Conservation (phyloP, 2,888 invertebrate species). For the Patella depressa region DNA sequence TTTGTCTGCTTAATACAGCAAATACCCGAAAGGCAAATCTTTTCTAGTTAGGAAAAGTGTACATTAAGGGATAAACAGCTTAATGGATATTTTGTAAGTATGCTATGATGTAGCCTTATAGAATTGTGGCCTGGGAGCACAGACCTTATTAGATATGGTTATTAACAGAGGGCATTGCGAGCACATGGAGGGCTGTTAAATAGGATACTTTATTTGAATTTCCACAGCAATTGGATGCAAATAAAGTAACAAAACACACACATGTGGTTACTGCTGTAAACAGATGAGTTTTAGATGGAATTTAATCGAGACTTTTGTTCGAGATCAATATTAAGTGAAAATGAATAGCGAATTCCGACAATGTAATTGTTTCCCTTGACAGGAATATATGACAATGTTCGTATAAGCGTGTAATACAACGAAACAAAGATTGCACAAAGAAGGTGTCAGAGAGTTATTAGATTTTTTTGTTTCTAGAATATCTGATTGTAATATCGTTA, state of each 20-base stretch:
- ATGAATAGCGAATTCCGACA: neutral
- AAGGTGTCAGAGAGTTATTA: neutral
- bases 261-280: too few species aligned
- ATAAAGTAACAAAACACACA: too few species aligned
- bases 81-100: slow-evolving; percentile 5
- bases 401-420: neutral
- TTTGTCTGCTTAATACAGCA: neutral
- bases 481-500: slow-evolving; percentile 6
- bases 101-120: neutral
- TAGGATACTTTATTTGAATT: too few species aligned
- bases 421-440: neutral
- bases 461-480: neutral
- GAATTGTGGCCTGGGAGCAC: neutral
- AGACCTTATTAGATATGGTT: slow-evolving; percentile 8
- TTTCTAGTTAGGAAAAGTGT: slow-evolving; percentile 1
- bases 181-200: too few species aligned
- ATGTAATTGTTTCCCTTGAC: neutral
- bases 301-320: neutral
- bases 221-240: too few species aligned
- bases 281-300: neutral
- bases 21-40: slow-evolving; percentile 7
- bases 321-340: neutral
- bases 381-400: slow-evolving; percentile 1
- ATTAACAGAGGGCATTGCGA: neutral
- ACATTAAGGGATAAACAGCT: slow-evolving; percentile 8